A percentile compares a stretch with the other conserved stretches of the same genome.
These are phyloP conservation scores for Zaprionus davidi DNA, from an alignment of 1,140 invertebrate species.

Conservation along the genomic window DNA sequence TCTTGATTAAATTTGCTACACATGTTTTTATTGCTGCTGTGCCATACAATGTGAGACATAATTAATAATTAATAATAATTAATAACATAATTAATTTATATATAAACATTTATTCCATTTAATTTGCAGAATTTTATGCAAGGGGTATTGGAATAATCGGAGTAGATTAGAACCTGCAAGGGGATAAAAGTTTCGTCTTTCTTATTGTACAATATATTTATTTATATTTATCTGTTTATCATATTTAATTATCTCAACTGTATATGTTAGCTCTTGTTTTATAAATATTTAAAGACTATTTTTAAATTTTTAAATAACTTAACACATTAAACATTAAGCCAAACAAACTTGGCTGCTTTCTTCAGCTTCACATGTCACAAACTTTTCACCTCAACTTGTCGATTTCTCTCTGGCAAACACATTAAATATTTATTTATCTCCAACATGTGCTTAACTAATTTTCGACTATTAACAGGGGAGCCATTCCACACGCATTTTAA, in stretches of 20 bases:
- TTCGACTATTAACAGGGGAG: conserved; percentile 54
- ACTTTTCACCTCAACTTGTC: neutral
- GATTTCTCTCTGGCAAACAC: neutral
- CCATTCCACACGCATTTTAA: conserved; percentile 55
- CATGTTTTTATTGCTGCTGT: too few relatives aligned
- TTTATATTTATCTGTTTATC: neutral
- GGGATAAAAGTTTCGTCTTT: too few relatives aligned
- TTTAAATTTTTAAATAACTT: neutral
- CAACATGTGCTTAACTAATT: conserved; percentile 61
- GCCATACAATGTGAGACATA: too few relatives aligned
- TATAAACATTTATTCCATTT: too few relatives aligned
- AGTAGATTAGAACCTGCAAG: too few relatives aligned
- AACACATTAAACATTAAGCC: neutral
- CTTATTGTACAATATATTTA: too few relatives aligned
- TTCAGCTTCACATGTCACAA: neutral
- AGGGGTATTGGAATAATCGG: too few relatives aligned
- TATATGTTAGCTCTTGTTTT: neutral
- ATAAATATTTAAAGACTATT: neutral
- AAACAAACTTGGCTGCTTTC: neutral
- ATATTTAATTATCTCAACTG: neutral
- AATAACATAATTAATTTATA: too few relatives aligned
- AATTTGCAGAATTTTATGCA: too few relatives aligned
- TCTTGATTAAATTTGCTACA: too few relatives aligned
- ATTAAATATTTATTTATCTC: conserved; percentile 14
- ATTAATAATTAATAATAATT: too few relatives aligned